Percentiles rank a stretch among this genome's conserved stretches.
phyloP scores from a whole-genome alignment of 1,140 invertebrate genomes.

The Lerema accius region DNA sequence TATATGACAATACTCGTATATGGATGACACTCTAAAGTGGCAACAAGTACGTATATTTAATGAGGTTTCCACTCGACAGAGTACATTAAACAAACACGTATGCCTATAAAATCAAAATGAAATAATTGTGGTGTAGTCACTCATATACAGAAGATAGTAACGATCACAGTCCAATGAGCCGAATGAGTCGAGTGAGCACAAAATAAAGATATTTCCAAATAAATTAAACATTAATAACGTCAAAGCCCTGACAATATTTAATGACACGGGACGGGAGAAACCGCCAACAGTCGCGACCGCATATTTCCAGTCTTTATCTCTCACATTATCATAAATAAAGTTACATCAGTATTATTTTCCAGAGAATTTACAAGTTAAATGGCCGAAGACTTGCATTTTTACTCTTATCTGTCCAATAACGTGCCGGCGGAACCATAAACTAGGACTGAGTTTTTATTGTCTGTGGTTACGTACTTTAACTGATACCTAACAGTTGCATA shows the following conservation, averaged over 20 bases:
- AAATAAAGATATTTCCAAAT: constrained; percentile 14
- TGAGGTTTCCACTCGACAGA: too few relatives aligned
- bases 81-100: too few relatives aligned
- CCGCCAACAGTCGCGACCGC: constrained; percentile 29
- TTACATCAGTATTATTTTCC: constrained; percentile 37
- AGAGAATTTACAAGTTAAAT: constrained; percentile 34
- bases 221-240: constrained; percentile 31
- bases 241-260: background rate
- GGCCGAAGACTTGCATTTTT: constrained; percentile 18
- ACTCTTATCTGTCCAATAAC: constrained; percentile 18
- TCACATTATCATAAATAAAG: constrained; percentile 53
- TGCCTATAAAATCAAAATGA: too few relatives aligned
- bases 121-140: too few relatives aligned
- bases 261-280: constrained; percentile 31
- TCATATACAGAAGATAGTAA: background rate
- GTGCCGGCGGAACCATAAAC: constrained; percentile 22
- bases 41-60: too few relatives aligned
- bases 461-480: constrained; percentile 28
- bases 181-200: background rate
- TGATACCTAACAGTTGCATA: constrained; percentile 29
- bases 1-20: too few relatives aligned
- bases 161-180: constrained; percentile 9
- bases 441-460: constrained; percentile 25
- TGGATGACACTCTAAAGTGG: too few relatives aligned
- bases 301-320: constrained; percentile 41